A percentile compares a stretch with the other conserved stretches of the same genome.
Conservation (phyloP, 2,888 invertebrate genomes). For the Luperina nickerlii region DNA sequence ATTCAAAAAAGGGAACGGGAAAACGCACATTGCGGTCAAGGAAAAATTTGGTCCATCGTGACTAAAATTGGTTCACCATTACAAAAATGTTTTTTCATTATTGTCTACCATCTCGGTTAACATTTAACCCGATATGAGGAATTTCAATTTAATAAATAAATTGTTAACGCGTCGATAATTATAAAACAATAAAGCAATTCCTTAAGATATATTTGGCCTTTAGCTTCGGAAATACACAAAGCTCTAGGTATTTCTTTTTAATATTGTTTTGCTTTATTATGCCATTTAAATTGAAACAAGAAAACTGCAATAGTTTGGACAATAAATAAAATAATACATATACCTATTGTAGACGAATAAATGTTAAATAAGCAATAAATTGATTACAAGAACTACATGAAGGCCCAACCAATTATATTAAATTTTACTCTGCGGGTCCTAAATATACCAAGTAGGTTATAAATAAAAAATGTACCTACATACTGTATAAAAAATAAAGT, state of each 20-base stretch:
- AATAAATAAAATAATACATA: conserved; percentile 9
- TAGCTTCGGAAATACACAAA: not conserved
- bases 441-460: conserved; percentile 19
- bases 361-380: conserved; percentile 3
- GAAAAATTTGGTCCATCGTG: not conserved
- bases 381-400: not conserved
- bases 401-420: conserved; percentile 16
- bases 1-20: not conserved
- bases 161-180: not conserved
- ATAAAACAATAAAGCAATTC: not conserved
- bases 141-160: not conserved
- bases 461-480: conserved; percentile 41
- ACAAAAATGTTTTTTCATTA: not conserved
- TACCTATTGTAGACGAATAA: not conserved
- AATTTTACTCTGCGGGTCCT: conserved; percentile 3
- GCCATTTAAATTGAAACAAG: not conserved
- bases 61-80: not conserved
- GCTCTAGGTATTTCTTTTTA: not conserved
- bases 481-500: conserved; percentile 52
- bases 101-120: not conserved
- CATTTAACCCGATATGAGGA: not conserved
- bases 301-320: not conserved
- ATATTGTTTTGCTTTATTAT: not conserved
- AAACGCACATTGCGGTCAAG: not conserved
- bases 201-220: not conserved